Evolutionary conservation across 1,140 invertebrate genomes (phyloP).

Genomic region (Aleiodes sp.): DNA sequence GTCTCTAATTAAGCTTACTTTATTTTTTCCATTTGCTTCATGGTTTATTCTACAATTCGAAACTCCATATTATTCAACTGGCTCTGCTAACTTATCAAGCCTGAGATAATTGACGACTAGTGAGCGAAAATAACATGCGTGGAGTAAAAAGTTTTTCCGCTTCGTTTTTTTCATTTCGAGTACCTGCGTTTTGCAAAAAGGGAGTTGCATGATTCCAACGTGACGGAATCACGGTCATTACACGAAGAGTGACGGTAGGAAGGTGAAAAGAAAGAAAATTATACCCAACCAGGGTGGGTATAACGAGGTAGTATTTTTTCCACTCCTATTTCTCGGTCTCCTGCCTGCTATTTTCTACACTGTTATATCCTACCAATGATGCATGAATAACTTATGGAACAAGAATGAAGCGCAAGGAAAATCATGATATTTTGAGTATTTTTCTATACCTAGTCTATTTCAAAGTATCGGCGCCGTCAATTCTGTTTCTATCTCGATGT

Average conservation of each 20-base stretch:
- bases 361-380: not conserved
- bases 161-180: not conserved
- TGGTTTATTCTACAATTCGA: not conserved
- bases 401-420: not conserved
- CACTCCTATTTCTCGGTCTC: not conserved
- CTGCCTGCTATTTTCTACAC: not conserved
- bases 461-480: not conserved
- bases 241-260: not conserved
- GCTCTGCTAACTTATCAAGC: not conserved
- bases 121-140: not conserved
- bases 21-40: not conserved
- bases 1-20: not conserved
- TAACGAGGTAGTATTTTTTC: not conserved
- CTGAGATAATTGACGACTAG: not conserved
- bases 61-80: not conserved
- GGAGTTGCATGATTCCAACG: not conserved
- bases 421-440: not conserved
- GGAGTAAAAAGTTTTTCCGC: not conserved
- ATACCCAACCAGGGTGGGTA: too few relatives aligned
- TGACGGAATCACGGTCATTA: conserved; percentile 11
- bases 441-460: not conserved
- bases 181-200: not conserved
- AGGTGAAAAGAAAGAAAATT: not conserved
- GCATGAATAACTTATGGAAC: not conserved
- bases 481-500: not conserved